A percentile compares a stretch with the other conserved stretches of the same genome.
Evolutionary conservation across 2,113 vertebrate genomes (phyloP).

Genomic region (Perccottus glenii): DNA sequence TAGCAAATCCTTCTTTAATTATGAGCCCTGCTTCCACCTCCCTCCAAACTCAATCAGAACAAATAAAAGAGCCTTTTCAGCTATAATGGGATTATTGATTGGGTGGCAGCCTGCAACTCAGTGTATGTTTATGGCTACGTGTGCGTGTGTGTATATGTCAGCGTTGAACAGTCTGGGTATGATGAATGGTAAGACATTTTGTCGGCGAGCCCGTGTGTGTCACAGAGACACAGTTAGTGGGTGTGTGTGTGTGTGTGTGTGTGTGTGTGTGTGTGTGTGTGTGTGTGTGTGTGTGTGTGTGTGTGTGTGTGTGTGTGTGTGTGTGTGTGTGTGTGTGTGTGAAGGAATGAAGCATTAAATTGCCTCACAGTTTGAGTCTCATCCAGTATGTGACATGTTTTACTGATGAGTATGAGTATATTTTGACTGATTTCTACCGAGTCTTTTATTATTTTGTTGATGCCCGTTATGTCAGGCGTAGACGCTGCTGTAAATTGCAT

Average conservation of each 20-base stretch:
- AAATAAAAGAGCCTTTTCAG: conserved; percentile 64
- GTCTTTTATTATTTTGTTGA: conserved; percentile 22
- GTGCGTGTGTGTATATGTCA: conserved; percentile 18
- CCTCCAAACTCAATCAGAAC: conserved; percentile 58
- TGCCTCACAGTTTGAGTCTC: conserved; percentile 52
- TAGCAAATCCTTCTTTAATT: conserved; percentile 63
- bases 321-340: conserved; percentile 26
- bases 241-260: neutral
- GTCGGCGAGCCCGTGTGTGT: neutral
- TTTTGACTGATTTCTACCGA: conserved; percentile 27
- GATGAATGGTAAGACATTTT: conserved; percentile 39
- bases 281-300: conserved; percentile 6
- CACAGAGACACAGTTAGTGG: neutral
- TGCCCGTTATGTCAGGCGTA: conserved; percentile 25
- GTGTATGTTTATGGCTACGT: conserved; percentile 35
- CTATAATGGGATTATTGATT: conserved; percentile 69
- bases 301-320: too few relatives aligned
- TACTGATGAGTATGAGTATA: conserved; percentile 45
- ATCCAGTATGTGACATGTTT: conserved; percentile 48
- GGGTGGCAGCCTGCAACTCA: conserved; percentile 53
- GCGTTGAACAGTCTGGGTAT: conserved; percentile 5
- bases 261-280: neutral
- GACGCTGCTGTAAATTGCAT: conserved; percentile 13
- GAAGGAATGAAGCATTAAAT: conserved; percentile 59
- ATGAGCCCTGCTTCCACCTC: conserved; percentile 45